Evolutionary conservation across 92 coral and sea anemone genomes (phyloP).

Genomic region (Zoanthus gigantus): DNA sequence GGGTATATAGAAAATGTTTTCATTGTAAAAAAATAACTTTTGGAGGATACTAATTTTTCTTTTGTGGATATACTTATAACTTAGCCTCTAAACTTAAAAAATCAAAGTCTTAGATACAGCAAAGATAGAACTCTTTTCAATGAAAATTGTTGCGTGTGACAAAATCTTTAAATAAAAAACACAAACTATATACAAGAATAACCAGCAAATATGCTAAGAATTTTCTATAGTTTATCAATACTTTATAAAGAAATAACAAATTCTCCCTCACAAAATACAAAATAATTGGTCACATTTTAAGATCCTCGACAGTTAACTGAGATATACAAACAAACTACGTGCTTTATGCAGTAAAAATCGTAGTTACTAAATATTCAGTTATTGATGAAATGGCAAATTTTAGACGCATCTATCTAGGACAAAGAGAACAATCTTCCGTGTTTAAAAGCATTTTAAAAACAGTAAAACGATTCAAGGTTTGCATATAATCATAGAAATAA

Average conservation of each 20-base stretch:
- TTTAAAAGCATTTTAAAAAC: neutral
- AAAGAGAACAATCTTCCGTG: neutral
- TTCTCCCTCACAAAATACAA: neutral
- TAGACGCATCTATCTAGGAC: neutral
- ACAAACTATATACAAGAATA: conserved; percentile 25
- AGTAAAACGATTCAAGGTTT: neutral
- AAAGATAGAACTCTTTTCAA: conserved; percentile 13
- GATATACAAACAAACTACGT: neutral
- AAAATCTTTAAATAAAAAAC: neutral
- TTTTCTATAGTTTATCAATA: neutral
- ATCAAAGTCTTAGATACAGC: neutral
- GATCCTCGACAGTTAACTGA: neutral
- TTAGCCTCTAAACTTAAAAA: neutral
- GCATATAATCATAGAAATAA: neutral
- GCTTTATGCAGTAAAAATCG: neutral
- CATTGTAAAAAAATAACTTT: conserved; percentile 40
- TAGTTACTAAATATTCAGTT: neutral
- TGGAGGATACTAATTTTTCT: neutral
- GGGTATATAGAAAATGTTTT: conserved; percentile 39
- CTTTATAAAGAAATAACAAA: conserved; percentile 11
- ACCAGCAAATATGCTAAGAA: neutral
- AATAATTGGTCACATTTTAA: neutral
- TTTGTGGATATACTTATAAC: conserved; percentile 4
- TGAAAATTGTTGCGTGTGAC: conserved; percentile 22
- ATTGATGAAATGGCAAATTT: neutral